Evolutionary conservation across 2,797 vertebrate genomes (phyloP).

Genomic region (Aldrovandia affinis): DNA sequence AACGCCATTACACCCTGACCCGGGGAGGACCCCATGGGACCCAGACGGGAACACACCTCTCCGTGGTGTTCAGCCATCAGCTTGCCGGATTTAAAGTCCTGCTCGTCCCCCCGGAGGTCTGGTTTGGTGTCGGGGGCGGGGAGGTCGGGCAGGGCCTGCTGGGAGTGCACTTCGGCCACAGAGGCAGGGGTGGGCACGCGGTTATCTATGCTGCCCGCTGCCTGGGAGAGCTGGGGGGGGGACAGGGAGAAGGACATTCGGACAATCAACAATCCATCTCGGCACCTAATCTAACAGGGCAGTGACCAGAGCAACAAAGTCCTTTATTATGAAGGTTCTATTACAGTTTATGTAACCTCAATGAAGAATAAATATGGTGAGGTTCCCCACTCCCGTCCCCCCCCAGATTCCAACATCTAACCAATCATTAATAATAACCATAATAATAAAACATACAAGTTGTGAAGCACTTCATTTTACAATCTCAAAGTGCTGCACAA

Average conservation of each 20-base stretch:
- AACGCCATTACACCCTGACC: background rate
- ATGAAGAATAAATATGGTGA: background rate
- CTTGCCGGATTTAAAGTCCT: constrained; percentile 78
- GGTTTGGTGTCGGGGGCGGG: constrained; percentile 79
- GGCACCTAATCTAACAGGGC: background rate
- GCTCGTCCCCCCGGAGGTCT: constrained; percentile 82
- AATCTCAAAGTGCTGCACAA: too few relatives aligned
- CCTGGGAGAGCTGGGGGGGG: constrained; percentile 84
- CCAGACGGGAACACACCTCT: constrained; percentile 73
- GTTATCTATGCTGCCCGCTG: constrained; percentile 87
- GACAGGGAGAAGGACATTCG: constrained; percentile 34
- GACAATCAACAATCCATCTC: background rate
- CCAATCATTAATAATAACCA: too few relatives aligned
- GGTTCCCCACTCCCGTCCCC: too few relatives aligned
- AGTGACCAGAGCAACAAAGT: background rate
- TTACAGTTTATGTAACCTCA: background rate
- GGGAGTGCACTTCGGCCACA: constrained; percentile 85
- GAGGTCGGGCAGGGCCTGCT: constrained; percentile 82
- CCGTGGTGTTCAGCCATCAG: constrained; percentile 77
- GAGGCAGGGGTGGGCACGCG: constrained; percentile 89
- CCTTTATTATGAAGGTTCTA: too few relatives aligned
- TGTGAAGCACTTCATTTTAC: too few relatives aligned
- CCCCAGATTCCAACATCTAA: too few relatives aligned
- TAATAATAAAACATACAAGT: too few relatives aligned
- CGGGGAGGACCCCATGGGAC: background rate